Evolutionary conservation across 2,888 invertebrate species (phyloP).

Genomic region (Empis stercorea): DNA sequence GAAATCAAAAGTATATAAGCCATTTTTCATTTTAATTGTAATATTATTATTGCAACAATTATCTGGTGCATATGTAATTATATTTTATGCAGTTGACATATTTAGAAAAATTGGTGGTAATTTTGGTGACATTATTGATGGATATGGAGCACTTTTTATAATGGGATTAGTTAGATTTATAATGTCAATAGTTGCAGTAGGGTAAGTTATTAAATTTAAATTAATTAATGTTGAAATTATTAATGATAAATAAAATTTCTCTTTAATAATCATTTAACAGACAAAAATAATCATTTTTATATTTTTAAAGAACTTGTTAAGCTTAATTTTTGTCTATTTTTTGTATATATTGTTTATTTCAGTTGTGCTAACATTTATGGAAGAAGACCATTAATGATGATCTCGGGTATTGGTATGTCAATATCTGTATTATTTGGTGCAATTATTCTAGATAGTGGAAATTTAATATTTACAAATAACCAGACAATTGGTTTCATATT

Average conservation of each 20-base stretch:
- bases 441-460: slow-evolving; percentile 9
- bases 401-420: slow-evolving; percentile 42
- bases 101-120: slow-evolving; percentile 16
- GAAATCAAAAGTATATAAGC: slow-evolving; percentile 37
- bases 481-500: slow-evolving; percentile 13
- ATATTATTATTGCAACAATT: slow-evolving; percentile 44
- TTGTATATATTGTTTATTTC: neutral
- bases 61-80: slow-evolving; percentile 43
- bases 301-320: too few species aligned
- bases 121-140: slow-evolving; percentile 14
- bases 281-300: too few species aligned
- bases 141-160: slow-evolving; percentile 16
- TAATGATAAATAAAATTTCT: too few species aligned
- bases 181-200: slow-evolving; percentile 39
- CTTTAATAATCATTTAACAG: too few species aligned
- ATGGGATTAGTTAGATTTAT: slow-evolving; percentile 32
- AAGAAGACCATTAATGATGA: slow-evolving; percentile 38
- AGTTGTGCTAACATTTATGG: slow-evolving; percentile 38
- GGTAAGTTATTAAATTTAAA: slow-evolving; percentile 18
- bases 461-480: slow-evolving; percentile 5
- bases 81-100: slow-evolving; percentile 37
- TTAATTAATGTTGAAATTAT: too few species aligned
- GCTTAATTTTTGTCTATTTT: too few species aligned
- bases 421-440: slow-evolving; percentile 23
- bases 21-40: slow-evolving; percentile 36